Conservation (phyloP, 2,113 vertebrate genomes). For the Pygoscelis adeliae region DNA sequence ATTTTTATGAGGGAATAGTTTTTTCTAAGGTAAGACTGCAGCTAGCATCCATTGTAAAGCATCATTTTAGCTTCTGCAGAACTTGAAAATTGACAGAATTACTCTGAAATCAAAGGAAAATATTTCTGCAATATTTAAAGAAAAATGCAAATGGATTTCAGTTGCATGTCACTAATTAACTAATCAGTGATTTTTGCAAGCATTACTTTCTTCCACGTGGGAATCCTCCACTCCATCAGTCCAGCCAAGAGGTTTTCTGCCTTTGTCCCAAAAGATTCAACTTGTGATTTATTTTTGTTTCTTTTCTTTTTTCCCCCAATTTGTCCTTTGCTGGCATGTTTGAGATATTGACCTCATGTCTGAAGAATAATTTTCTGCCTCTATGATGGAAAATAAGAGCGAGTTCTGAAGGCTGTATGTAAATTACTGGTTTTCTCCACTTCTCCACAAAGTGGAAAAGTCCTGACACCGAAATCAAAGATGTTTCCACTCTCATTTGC, state of each 20-base stretch:
- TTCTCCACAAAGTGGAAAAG: not conserved
- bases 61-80: not conserved
- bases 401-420: not conserved
- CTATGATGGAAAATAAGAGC: slow-evolving; percentile 13
- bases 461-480: not conserved
- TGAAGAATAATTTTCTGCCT: slow-evolving; percentile 3
- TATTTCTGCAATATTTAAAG: not conserved
- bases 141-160: not conserved
- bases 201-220: not conserved
- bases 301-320: not conserved
- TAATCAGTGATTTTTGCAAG: slow-evolving; percentile 16
- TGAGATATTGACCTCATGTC: not conserved
- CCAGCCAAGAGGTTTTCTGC: slow-evolving; percentile 44
- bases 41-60: not conserved
- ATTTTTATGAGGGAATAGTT: not conserved
- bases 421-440: not conserved
- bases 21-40: not conserved
- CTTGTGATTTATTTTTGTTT: not conserved
- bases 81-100: not conserved
- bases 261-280: slow-evolving; percentile 52
- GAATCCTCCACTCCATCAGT: not conserved
- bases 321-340: slow-evolving; percentile 34
- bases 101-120: not conserved
- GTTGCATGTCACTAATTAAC: not conserved
- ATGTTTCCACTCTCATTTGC: not conserved